Conservation (phyloP, 2,113 vertebrate species). For the Oryctolagus cuniculus region mOryCun1.1 NC_091441.1:79834501-79835000, state of each 20-base stretch:
- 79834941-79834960: not conserved
- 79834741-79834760: slow-evolving; percentile 5
- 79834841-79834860: not conserved
- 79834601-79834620: not conserved
- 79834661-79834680: not conserved
- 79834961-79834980: not conserved
- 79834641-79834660: not conserved
- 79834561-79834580: not conserved
- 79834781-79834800: not conserved
- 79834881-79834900: not conserved
- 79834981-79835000: not conserved
- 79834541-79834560: not conserved
- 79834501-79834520: not conserved
- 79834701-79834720: not conserved
- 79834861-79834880: not conserved
- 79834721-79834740: not conserved
- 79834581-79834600: not conserved
- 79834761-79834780: not conserved
- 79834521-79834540: not conserved
- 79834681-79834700: not conserved
- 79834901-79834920: not conserved
- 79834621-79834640: not conserved
- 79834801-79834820: not conserved
- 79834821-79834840: not conserved
- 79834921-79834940: not conserved